Evolutionary conservation across 2,888 invertebrate species (phyloP).

Genomic region (Macrostomum cliftonense): DNA sequence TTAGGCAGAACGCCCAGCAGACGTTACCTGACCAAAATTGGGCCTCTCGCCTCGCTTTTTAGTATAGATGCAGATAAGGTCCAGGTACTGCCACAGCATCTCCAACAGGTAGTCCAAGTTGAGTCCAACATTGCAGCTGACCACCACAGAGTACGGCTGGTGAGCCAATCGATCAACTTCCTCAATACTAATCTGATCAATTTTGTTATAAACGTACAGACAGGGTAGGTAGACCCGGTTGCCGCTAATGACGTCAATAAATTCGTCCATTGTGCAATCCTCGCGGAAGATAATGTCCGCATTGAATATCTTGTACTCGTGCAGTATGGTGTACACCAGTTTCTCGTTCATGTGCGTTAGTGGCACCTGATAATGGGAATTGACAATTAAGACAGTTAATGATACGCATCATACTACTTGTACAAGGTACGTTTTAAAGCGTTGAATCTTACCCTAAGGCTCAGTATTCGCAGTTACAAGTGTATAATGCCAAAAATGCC

Average conservation of each 20-base stretch:
- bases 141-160: conserved; percentile 67
- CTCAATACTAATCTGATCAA: conserved; percentile 96
- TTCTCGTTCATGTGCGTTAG: conserved; percentile 83
- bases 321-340: conserved; percentile 86
- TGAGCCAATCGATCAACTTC: conserved; percentile 84
- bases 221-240: conserved; percentile 89
- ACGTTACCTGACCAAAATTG: background rate
- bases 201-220: conserved; percentile 91
- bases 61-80: conserved; percentile 83
- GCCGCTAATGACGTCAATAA: conserved; percentile 90
- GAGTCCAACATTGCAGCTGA: conserved; percentile 95
- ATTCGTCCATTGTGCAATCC: conserved; percentile 79
- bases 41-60: conserved; percentile 68
- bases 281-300: conserved; percentile 69
- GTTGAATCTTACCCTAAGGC: no score
- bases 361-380: conserved; percentile 43
- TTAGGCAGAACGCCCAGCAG: no score
- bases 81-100: conserved; percentile 75
- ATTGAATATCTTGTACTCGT: conserved; percentile 63
- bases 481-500: no score
- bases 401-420: no score
- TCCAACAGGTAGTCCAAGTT: conserved; percentile 84
- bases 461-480: no score
- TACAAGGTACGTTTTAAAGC: no score
- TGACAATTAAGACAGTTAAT: no score